A percentile compares a stretch with the other conserved stretches of the same genome.
Evolutionary conservation across 2,113 vertebrate species (phyloP).

Genomic region (Lampris megalopsis): DNA sequence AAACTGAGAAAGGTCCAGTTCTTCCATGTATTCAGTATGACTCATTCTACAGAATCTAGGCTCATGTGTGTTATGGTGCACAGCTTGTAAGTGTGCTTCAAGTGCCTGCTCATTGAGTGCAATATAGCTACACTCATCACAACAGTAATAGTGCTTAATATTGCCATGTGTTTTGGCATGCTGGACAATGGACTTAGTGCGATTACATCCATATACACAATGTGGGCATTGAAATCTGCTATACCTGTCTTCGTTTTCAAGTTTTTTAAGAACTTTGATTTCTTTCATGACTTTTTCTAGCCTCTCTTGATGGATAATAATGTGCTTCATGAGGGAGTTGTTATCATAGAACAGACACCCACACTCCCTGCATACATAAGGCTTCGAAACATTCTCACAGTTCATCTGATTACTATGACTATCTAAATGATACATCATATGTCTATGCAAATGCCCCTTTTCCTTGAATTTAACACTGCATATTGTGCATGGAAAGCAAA

Average conservation of each 20-base stretch:
- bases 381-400: conserved; percentile 87
- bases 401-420: conserved; percentile 91
- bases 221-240: conserved; percentile 85
- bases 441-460: conserved; percentile 93
- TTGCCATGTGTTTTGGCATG: conserved; percentile 89
- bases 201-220: conserved; percentile 87
- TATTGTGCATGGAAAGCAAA: conserved; percentile 92
- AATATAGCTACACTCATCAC: conserved; percentile 89
- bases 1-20: conserved; percentile 72
- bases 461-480: conserved; percentile 95
- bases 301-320: conserved; percentile 94
- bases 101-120: conserved; percentile 87
- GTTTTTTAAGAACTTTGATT: conserved; percentile 90
- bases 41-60: conserved; percentile 76
- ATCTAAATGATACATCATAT: conserved; percentile 98
- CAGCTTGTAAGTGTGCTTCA: conserved; percentile 85
- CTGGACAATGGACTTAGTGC: conserved; percentile 90
- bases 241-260: conserved; percentile 85
- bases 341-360: conserved; percentile 94
- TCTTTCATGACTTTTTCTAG: conserved; percentile 90
- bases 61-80: conserved; percentile 85
- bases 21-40: conserved; percentile 75
- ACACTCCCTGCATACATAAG: conserved; percentile 93
- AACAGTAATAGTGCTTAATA: conserved; percentile 90
- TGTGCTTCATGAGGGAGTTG: conserved; percentile 91